Percentiles rank a stretch among this genome's conserved stretches.
Evolutionary conservation across 1,140 invertebrate genomes (phyloP).

Genomic region (Orius laevigatus): DNA sequence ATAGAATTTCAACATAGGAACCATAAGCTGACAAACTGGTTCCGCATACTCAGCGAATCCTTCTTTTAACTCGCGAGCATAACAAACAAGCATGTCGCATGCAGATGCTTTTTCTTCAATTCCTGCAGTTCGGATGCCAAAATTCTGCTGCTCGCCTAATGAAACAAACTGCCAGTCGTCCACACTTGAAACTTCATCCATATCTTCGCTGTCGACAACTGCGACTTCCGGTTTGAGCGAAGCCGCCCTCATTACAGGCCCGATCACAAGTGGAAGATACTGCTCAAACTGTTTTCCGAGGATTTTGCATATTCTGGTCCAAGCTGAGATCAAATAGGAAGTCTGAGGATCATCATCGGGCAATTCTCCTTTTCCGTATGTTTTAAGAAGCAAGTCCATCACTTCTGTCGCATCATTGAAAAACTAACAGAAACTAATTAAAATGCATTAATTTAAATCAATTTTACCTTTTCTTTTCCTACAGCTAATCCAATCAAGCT

Average conservation of each 20-base stretch:
- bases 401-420: slow-evolving; percentile 84
- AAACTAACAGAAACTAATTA: slow-evolving; percentile 39
- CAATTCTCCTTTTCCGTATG: slow-evolving; percentile 61
- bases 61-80: slow-evolving; percentile 92
- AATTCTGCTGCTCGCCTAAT: slow-evolving; percentile 89
- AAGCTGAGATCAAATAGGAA: slow-evolving; percentile 95
- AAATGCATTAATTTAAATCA: not conserved
- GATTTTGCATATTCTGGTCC: slow-evolving; percentile 97
- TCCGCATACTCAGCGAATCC: slow-evolving; percentile 90
- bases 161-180: slow-evolving; percentile 97
- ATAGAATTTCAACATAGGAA: slow-evolving; percentile 95
- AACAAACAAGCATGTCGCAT: slow-evolving; percentile 98
- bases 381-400: slow-evolving; percentile 88
- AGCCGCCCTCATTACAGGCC: slow-evolving; percentile 86
- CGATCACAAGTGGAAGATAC: slow-evolving; percentile 95
- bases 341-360: slow-evolving; percentile 94
- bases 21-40: slow-evolving; percentile 85
- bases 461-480: slow-evolving; percentile 75
- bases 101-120: slow-evolving; percentile 98
- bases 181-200: slow-evolving; percentile 73
- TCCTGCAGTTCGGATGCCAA: slow-evolving; percentile 78
- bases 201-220: slow-evolving; percentile 83
- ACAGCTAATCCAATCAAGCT: slow-evolving; percentile 96
- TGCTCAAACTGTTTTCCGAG: slow-evolving; percentile 87
- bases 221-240: slow-evolving; percentile 94